Evolutionary conservation across 2,797 vertebrate species (phyloP).

Genomic region (Sarcoramphus papa): DNA sequence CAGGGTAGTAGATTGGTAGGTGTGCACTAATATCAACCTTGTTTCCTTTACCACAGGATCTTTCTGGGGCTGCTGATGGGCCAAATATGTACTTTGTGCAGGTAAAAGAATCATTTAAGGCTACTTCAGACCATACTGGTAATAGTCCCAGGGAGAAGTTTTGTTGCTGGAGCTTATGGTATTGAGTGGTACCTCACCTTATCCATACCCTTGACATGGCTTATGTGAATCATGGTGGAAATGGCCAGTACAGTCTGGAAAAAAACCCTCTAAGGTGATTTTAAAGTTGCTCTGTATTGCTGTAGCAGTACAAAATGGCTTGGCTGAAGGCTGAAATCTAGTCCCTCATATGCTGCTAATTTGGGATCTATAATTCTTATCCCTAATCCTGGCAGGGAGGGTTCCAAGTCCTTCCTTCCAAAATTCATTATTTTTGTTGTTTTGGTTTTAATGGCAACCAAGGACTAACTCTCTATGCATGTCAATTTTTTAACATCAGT

Average conservation of each 20-base stretch:
- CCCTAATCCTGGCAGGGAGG: neutral
- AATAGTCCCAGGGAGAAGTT: neutral
- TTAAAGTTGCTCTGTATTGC: neutral
- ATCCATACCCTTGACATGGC: neutral
- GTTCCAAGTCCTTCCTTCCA: neutral
- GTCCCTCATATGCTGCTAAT: neutral
- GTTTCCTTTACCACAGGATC: neutral
- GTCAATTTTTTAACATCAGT: neutral
- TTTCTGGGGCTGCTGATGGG: neutral
- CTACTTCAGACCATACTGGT: neutral
- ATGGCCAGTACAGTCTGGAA: neutral
- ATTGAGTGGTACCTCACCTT: neutral
- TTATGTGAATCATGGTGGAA: neutral
- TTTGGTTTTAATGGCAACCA: neutral
- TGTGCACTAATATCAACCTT: neutral
- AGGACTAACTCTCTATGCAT: neutral
- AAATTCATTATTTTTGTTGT: neutral
- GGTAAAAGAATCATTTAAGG: neutral
- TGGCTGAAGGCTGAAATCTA: neutral
- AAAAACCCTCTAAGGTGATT: neutral
- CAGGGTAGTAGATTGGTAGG: neutral
- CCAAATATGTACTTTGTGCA: accelerated
- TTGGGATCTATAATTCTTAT: neutral
- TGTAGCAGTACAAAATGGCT: neutral
- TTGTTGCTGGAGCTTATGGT: neutral